Conservation (phyloP, 2,888 invertebrate species). For the Leucophenga montana region DNA sequence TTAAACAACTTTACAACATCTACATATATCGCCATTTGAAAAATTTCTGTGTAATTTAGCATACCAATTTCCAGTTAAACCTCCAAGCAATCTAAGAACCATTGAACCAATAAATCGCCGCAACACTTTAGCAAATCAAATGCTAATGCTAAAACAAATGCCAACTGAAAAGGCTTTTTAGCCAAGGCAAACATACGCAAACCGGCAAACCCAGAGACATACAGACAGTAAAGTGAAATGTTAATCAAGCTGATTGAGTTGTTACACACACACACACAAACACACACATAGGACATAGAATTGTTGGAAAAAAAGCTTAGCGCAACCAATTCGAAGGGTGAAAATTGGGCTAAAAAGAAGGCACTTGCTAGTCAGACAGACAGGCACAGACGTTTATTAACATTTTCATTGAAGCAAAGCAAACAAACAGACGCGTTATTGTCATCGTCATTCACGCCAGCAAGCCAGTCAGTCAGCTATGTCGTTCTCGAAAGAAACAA, state of each 20-base stretch:
- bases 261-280: conserved; percentile 37
- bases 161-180: conserved; percentile 12
- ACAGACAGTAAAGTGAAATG: conserved; percentile 58
- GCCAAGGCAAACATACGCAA: not conserved
- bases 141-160: conserved; percentile 20
- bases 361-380: conserved; percentile 24
- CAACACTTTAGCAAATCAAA: conserved; percentile 24
- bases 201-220: not conserved
- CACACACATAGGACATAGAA: not conserved
- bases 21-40: too few relatives aligned
- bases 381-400: conserved; percentile 58
- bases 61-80: too few relatives aligned
- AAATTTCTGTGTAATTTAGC: too few relatives aligned
- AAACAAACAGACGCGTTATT: conserved; percentile 35
- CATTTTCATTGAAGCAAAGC: conserved; percentile 59
- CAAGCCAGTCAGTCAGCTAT: not conserved
- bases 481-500: conserved; percentile 27
- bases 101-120: conserved; percentile 20
- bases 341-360: not conserved
- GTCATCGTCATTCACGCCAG: too few relatives aligned
- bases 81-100: not conserved
- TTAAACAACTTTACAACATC: too few relatives aligned
- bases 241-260: conserved; percentile 66
- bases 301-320: not conserved
- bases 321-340: too few relatives aligned